Evolutionary conservation across 2,113 vertebrate species (phyloP).

Genomic region (Synchiropus splendidus): DNA sequence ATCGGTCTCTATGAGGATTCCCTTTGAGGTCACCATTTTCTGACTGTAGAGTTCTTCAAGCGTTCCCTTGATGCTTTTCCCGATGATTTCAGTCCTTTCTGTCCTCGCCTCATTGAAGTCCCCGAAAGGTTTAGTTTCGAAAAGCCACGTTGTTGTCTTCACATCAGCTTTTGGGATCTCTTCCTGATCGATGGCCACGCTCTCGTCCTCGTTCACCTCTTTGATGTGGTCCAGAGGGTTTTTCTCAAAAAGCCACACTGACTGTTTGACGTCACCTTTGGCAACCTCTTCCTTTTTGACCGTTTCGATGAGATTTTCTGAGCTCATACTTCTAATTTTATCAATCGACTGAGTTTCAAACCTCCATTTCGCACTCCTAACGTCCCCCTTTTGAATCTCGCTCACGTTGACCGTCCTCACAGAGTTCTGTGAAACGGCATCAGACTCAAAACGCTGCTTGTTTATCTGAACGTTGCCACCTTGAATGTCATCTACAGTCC

Average conservation of each 20-base stretch:
- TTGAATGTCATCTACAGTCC: constrained; percentile 71
- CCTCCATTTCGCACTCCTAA: constrained; percentile 82
- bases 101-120: constrained; percentile 73
- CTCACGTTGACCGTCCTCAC: constrained; percentile 78
- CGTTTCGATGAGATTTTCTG: constrained; percentile 70
- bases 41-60: constrained; percentile 78
- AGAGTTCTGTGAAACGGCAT: constrained; percentile 49
- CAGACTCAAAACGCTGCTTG: constrained; percentile 76
- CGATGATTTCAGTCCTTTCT: constrained; percentile 76
- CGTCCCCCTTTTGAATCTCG: constrained; percentile 82
- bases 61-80: constrained; percentile 83
- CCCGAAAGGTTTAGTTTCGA: constrained; percentile 84
- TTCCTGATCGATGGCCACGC: constrained; percentile 48
- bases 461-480: constrained; percentile 76
- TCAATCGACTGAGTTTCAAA: constrained; percentile 85
- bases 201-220: constrained; percentile 59
- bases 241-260: constrained; percentile 89
- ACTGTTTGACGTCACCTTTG: constrained; percentile 80
- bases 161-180: constrained; percentile 80
- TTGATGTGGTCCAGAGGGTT: constrained; percentile 77
- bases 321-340: constrained; percentile 75
- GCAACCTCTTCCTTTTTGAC: constrained; percentile 74
- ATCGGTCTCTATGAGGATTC: constrained; percentile 81
- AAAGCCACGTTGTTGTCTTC: constrained; percentile 82
- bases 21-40: constrained; percentile 76